These are phyloP conservation scores for Bombus picipes DNA, from an alignment of 1,140 invertebrate genomes.

Conservation along the genomic window DNA sequence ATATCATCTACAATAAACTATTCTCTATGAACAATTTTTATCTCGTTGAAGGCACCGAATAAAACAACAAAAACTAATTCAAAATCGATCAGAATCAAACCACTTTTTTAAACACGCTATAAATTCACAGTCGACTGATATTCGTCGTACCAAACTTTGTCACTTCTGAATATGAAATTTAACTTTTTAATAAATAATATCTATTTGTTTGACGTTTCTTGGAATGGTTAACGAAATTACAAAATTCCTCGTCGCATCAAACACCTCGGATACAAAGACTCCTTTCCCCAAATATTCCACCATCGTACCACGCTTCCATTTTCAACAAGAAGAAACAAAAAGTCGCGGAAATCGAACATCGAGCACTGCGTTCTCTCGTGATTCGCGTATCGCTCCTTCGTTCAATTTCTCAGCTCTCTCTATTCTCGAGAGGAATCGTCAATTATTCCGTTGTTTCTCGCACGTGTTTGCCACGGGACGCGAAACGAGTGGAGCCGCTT, in stretches of 20 bases:
- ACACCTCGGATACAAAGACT: no score
- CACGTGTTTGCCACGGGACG: not conserved
- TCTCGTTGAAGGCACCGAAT: no score
- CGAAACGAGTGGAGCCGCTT: not conserved
- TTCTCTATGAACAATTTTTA: no score
- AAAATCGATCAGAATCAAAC: no score
- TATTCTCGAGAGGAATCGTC: not conserved
- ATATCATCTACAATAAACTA: no score
- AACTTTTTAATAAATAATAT: not conserved
- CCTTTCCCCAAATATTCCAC: not conserved
- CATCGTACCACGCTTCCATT: no score
- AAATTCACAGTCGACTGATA: no score
- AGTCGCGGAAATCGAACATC: not conserved
- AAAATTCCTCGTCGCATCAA: no score
- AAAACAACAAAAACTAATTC: no score
- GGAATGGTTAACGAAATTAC: not conserved
- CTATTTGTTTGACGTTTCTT: not conserved
- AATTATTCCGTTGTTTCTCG: slow-evolving; percentile 20
- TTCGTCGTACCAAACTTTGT: no score
- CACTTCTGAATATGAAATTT: no score
- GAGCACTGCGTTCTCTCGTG: not conserved
- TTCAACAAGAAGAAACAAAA: not conserved
- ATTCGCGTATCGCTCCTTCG: not conserved
- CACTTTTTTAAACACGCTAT: no score
- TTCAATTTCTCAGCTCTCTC: not conserved